These are phyloP conservation scores for Ceuthmochares aereus DNA, from an alignment of 2,113 vertebrate genomes.

Conservation along the genomic window DNA sequence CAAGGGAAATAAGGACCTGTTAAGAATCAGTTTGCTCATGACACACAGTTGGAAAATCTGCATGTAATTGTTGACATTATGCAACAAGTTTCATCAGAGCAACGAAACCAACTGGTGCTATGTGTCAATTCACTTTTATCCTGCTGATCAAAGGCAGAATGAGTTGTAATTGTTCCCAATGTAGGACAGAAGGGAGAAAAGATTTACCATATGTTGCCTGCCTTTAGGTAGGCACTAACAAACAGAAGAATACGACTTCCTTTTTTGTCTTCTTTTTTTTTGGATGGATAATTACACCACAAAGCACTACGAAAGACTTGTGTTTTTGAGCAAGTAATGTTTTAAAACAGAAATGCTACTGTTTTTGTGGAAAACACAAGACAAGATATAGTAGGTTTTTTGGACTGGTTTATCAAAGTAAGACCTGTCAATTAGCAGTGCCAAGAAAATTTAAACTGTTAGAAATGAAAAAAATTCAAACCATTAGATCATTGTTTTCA, in stretches of 20 bases:
- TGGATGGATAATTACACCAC: fast-evolving
- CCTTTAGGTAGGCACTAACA: background rate
- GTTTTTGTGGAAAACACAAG: background rate
- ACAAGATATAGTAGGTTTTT: background rate
- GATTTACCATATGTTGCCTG: background rate
- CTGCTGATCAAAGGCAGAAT: slow-evolving; percentile 10
- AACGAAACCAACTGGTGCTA: background rate
- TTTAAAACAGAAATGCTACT: background rate
- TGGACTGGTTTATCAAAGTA: background rate
- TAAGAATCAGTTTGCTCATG: background rate
- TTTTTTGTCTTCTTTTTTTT: background rate
- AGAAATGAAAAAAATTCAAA: background rate
- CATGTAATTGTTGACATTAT: background rate
- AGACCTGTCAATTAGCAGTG: fast-evolving
- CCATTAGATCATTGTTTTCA: background rate
- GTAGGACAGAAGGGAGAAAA: background rate
- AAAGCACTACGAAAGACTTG: fast-evolving
- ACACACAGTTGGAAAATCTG: background rate
- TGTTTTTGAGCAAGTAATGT: background rate
- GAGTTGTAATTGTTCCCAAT: slow-evolving; percentile 7
- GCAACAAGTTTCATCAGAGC: background rate
- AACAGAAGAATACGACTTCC: background rate
- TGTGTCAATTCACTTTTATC: slow-evolving; percentile 44
- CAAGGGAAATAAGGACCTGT: background rate
- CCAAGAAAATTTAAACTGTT: background rate